Percentiles rank a stretch among this genome's conserved stretches.
Conservation (phyloP, 1,140 invertebrate genomes). For the Vanessa tameamea region DNA sequence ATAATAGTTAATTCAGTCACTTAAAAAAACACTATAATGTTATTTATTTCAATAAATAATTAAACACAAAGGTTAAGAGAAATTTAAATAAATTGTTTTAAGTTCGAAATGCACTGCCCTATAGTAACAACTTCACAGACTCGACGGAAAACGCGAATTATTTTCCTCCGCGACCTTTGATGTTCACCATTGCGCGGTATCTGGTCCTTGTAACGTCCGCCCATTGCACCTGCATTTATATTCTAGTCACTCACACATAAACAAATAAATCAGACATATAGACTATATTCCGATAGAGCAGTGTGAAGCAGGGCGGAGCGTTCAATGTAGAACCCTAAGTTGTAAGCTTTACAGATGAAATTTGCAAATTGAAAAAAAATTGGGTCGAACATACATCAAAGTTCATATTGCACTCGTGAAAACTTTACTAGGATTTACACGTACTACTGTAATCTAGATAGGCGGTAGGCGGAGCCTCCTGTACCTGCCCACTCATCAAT, state of each 20-base stretch:
- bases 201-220: not conserved
- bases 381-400: not conserved
- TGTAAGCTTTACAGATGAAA: not conserved
- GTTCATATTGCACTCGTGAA: conserved; percentile 4
- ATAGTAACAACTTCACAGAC: too few species aligned
- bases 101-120: too few species aligned
- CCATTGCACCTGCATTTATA: conserved; percentile 6
- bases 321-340: not conserved
- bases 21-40: too few species aligned
- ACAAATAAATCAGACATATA: not conserved
- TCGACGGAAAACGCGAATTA: not conserved
- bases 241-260: conserved; percentile 8
- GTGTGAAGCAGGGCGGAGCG: not conserved
- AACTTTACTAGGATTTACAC: conserved; percentile 3
- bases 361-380: not conserved
- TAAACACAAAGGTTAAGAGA: too few species aligned
- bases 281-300: not conserved
- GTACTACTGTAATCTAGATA: conserved; percentile 15
- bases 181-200: not conserved
- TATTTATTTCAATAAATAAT: too few species aligned
- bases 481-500: not conserved
- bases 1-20: too few species aligned
- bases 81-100: too few species aligned
- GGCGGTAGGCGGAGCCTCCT: conserved; percentile 14
- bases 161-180: not conserved